Evolutionary conservation across 2,888 invertebrate species (phyloP), one percentile per base, ranked within the genome.

Genomic region (Mechanitis mazaeus): DNA sequence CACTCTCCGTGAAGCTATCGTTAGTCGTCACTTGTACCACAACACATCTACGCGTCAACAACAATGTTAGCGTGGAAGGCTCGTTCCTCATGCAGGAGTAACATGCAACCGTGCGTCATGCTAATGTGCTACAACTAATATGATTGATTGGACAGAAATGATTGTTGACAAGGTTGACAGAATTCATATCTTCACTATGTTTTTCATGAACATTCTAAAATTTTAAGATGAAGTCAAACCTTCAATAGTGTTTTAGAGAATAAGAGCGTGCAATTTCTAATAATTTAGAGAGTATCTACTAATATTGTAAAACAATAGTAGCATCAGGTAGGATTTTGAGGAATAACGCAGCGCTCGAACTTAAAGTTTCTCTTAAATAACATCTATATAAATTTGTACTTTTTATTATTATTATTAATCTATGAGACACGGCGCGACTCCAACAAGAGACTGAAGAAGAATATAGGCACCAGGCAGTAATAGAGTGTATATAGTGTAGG

Each of bases 21-120:
- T 72, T 67, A 75, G 79, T 77, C 69, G 73, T 79, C 85, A 79
- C 76, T 80, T 80, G 85, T 84, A 83, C 85, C 83, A 73, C 70
- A 64, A 74, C 71, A 65, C 42, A 68, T 63, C 64, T 66, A 66
- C 63, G 72, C 74, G 72, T 50, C 66, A 70, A 71, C 66, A 68
- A 68, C 65, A 59, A 67, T 60, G 63, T 68, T 61, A 63, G 58
- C 55, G 33, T 53, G 61, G 62, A 28, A 28, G 28, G 46, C 35
- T 11, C 50, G 31, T 50, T 3, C 47, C 28, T 50, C 50, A 50
- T 50, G 50, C 50, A 50, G 54, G 9, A 12, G 35, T 31, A 55
- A 54, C 59, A 50, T 62, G 65, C 63, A 12, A 33, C 47, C 68
- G 56, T 61, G 65, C 69, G 66, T 58, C 72, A 66, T 70, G 70